Percentiles rank a stretch among this genome's conserved stretches.
Evolutionary conservation across 1,140 invertebrate species (phyloP).

Genomic region (Plodia interpunctella): DNA sequence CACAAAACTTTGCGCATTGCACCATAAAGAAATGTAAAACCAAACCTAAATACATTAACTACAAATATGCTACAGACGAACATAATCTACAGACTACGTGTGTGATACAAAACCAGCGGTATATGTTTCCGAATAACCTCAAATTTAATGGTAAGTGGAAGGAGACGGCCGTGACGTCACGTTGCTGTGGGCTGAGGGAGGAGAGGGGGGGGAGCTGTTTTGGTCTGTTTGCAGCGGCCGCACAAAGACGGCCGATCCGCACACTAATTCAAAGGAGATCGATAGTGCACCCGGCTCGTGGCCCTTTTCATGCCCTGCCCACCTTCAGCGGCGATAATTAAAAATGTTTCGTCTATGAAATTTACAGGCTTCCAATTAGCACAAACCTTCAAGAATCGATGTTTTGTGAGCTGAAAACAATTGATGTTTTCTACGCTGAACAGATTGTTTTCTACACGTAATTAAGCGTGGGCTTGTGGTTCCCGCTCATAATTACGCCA

Average conservation of each 20-base stretch:
- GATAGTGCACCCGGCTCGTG: conserved; percentile 65
- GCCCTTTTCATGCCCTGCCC: conserved; percentile 64
- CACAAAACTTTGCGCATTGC: too few relatives aligned
- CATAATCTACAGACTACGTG: neutral
- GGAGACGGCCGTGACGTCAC: conserved; percentile 33
- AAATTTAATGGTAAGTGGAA: neutral
- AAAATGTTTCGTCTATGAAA: conserved; percentile 38
- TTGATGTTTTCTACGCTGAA: too few relatives aligned
- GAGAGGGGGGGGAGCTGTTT: conserved; percentile 57
- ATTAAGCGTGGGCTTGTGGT: too few relatives aligned
- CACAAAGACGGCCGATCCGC: conserved; percentile 73
- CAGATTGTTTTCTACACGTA: too few relatives aligned
- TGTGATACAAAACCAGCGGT: neutral
- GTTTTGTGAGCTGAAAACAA: too few relatives aligned
- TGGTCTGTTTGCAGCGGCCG: conserved; percentile 71
- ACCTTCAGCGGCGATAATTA: conserved; percentile 58
- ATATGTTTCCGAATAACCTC: neutral
- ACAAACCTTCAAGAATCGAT: too few relatives aligned
- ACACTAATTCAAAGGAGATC: conserved; percentile 75
- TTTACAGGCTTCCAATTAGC: conserved; percentile 3
- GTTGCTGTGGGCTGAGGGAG: conserved; percentile 36
- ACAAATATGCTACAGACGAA: too few relatives aligned
- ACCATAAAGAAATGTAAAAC: too few relatives aligned
- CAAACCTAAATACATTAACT: too few relatives aligned
- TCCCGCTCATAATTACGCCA: too few relatives aligned